A percentile compares a stretch with the other conserved stretches of the same genome.
phyloP scores from a whole-genome alignment of 2,888 invertebrate species.

The Lasius fuliginosus region DNA sequence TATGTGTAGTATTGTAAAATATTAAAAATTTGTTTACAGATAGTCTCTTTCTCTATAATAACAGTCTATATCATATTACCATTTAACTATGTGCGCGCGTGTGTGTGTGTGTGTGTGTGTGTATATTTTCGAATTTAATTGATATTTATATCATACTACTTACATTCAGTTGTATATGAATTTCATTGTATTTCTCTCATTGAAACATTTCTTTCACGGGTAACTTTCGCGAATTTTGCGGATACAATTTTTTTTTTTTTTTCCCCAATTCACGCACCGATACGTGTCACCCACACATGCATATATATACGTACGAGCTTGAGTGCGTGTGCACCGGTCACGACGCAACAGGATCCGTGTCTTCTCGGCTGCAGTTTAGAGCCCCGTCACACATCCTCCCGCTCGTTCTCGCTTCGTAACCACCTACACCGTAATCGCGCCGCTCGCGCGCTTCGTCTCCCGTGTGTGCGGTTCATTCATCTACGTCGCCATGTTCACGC shows the following conservation, averaged over 20 bases:
- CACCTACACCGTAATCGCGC: constrained; percentile 38
- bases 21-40: not conserved
- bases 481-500: constrained; percentile 29
- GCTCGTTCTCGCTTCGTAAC: constrained; percentile 59
- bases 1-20: not conserved
- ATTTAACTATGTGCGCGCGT: not conserved
- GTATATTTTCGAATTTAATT: not conserved
- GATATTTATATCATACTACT: not conserved
- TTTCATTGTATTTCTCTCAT: not conserved
- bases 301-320: constrained; percentile 18
- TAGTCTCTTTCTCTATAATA: not conserved
- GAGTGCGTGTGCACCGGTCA: constrained; percentile 62
- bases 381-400: constrained; percentile 57
- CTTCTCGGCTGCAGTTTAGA: constrained; percentile 66
- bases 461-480: constrained; percentile 53
- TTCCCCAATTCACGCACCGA: not conserved
- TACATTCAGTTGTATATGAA: not conserved
- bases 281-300: constrained; percentile 17
- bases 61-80: not conserved
- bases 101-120: not conserved
- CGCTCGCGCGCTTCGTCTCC: constrained; percentile 13
- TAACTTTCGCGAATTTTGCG: not conserved
- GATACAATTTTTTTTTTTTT: not conserved
- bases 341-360: constrained; percentile 60
- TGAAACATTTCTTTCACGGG: not conserved